Base-by-base conservation (phyloP, 2,888 invertebrate species). In the Drosophila ezoana region DNA sequence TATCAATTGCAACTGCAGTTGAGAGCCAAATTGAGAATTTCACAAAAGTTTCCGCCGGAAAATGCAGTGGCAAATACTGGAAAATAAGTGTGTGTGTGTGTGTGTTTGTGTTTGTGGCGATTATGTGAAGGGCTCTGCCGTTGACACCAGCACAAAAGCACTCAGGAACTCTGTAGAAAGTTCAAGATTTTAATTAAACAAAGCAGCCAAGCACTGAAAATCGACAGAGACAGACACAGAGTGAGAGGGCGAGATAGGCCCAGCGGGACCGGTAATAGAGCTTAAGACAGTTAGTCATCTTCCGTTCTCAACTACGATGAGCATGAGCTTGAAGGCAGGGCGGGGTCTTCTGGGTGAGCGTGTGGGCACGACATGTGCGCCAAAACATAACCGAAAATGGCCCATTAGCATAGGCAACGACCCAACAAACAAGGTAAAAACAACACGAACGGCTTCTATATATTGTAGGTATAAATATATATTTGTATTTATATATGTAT, bases 141-240 rank as follows among this genome's bases (percentile, higher is more conserved):
- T 71, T 76, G 76, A 74, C 66, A 57, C 37, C 59, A 54, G 28
- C 41, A 60, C 45, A 76, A 70, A 63, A 40, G 60, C 70, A 53
- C 38, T 51, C 28, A 41, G 49, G 20, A 59, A 52, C 62, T 45
- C 9, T 54, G 63, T 56, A 23, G 40, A 69, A 71, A 82, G 68
- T 77, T 82, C 14, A 65, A 66, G 65, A 64, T 65, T 77, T 82
- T 78, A 82, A 83, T 85, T 85, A 78, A 73, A 72, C 71, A 73
- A 80, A 73, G 73, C 73, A 79, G 62, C 76, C 65, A 57, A 74
- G 68, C 74, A 72, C 60, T 62, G 43, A 51, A 67, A 61, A 69
- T 60, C 41, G 45, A 70, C 52, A 44, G 20, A 3, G 28, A 28
- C 28, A 28, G 8, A 2, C 28, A 2, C 28, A 28, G 28, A 8